Percentiles rank a stretch among this genome's conserved stretches.
These are phyloP conservation scores for Polymixis lichenea DNA, from an alignment of 2,888 invertebrate genomes.

Conservation along the genomic window DNA sequence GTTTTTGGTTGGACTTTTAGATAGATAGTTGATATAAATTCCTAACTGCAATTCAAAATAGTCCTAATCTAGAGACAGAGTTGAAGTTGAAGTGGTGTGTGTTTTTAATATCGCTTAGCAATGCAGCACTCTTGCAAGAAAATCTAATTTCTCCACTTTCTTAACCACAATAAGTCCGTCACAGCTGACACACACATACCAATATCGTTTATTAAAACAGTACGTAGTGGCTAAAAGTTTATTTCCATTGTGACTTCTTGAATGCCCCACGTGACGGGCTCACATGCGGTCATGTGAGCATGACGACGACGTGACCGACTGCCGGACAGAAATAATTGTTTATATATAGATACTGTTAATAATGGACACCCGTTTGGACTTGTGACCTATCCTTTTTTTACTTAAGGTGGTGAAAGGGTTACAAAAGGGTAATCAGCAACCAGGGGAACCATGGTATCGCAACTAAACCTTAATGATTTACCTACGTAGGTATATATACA, in stretches of 20 bases:
- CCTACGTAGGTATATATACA: too few relatives aligned
- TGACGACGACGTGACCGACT: slow-evolving; percentile 52
- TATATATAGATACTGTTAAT: slow-evolving; percentile 50
- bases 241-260: slow-evolving; percentile 60
- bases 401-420: background rate
- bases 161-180: background rate
- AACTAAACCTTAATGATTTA: too few relatives aligned
- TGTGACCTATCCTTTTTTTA: slow-evolving; percentile 14
- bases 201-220: slow-evolving; percentile 41
- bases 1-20: too few relatives aligned
- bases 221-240: slow-evolving; percentile 38
- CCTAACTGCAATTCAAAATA: background rate
- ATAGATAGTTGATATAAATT: background rate
- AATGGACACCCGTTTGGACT: slow-evolving; percentile 20
- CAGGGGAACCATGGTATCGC: background rate
- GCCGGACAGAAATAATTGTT: slow-evolving; percentile 59
- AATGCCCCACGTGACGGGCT: slow-evolving; percentile 58
- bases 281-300: slow-evolving; percentile 63
- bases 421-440: background rate
- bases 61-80: background rate
- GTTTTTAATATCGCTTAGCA: background rate
- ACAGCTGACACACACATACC: background rate
- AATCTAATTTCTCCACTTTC: slow-evolving; percentile 7
- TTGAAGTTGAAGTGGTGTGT: too few relatives aligned
- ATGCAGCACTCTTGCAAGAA: background rate